These are phyloP conservation scores for Pammene fasciana DNA, from an alignment of 2,888 invertebrate species.

Conservation along the genomic window DNA sequence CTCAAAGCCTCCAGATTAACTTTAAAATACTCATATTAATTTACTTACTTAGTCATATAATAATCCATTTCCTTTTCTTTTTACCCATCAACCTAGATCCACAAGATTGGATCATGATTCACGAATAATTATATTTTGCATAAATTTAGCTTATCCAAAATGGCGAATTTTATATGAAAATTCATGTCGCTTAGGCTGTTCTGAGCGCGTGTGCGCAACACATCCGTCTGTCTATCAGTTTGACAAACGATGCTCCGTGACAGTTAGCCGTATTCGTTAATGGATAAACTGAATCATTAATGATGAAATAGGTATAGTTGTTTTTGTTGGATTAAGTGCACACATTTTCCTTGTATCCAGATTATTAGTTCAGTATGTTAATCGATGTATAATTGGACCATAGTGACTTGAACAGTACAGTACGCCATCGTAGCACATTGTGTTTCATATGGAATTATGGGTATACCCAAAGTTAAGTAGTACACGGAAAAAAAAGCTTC, in stretches of 20 bases:
- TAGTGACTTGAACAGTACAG: neutral
- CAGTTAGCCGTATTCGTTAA: slow-evolving; percentile 50
- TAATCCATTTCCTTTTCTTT: slow-evolving; percentile 25
- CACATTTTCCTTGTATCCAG: slow-evolving; percentile 2
- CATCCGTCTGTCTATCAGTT: slow-evolving; percentile 54
- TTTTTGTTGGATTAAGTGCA: slow-evolving; percentile 41
- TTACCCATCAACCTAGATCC: slow-evolving; percentile 27
- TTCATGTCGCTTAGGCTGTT: slow-evolving; percentile 6
- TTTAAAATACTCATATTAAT: slow-evolving; percentile 15
- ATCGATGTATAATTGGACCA: neutral
- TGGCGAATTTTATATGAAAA: slow-evolving; percentile 24
- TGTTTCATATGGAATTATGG: too few species aligned
- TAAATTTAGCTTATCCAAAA: slow-evolving; percentile 31
- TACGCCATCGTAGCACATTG: neutral
- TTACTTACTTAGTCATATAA: slow-evolving; percentile 4
- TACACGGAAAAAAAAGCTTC: too few species aligned
- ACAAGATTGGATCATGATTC: slow-evolving; percentile 49
- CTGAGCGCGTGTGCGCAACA: slow-evolving; percentile 28
- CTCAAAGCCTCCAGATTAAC: neutral
- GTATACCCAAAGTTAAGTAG: too few species aligned
- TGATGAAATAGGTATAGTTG: slow-evolving; percentile 45
- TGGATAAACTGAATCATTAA: slow-evolving; percentile 47
- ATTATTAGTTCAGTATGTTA: neutral
- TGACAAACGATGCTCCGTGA: slow-evolving; percentile 62
- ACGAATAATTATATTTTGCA: slow-evolving; percentile 54